A percentile compares a stretch with the other conserved stretches of the same genome.
Conservation (phyloP, 1,140 invertebrate genomes). For the Drosophila micromelanica region DNA sequence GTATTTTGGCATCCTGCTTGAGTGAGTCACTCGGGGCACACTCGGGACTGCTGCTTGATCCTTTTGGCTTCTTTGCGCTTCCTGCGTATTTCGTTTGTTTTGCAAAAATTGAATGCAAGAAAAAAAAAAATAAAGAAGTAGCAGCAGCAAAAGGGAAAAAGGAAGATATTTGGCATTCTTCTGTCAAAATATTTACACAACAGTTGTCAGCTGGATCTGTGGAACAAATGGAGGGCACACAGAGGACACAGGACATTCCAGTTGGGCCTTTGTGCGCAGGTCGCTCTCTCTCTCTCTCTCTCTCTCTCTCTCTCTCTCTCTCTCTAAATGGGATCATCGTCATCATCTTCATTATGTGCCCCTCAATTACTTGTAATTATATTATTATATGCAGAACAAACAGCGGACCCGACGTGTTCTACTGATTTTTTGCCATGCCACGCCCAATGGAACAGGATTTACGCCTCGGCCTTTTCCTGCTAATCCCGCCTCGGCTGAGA, state of each 20-base stretch:
- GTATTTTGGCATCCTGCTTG: constrained; percentile 10
- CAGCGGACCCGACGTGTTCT: constrained; percentile 17
- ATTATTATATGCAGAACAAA: constrained; percentile 69
- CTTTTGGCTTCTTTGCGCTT: constrained; percentile 16
- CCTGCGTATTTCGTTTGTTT: constrained; percentile 29
- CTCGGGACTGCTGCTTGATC: not conserved
- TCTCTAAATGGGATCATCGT: constrained; percentile 44
- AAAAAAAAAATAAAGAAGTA: too few relatives aligned
- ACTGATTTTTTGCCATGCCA: constrained; percentile 33
- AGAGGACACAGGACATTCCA: constrained; percentile 53
- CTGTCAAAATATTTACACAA: constrained; percentile 83
- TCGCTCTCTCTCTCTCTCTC: not conserved
- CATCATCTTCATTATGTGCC: not conserved
- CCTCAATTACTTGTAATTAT: constrained; percentile 76
- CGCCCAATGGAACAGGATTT: constrained; percentile 19
- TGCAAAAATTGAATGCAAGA: constrained; percentile 16
- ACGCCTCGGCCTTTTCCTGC: constrained; percentile 10
- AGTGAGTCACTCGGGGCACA: constrained; percentile 31
- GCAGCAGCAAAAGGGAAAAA: constrained; percentile 9
- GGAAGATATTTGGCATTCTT: constrained; percentile 77
- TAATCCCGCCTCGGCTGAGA: constrained; percentile 18
- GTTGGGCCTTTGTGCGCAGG: constrained; percentile 40
- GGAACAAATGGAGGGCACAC: not conserved
- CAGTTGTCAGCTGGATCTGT: constrained; percentile 65
- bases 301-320: not conserved